Evolutionary conservation across 2,113 vertebrate species (phyloP).

Genomic region (Toxotes chatareus): DNA sequence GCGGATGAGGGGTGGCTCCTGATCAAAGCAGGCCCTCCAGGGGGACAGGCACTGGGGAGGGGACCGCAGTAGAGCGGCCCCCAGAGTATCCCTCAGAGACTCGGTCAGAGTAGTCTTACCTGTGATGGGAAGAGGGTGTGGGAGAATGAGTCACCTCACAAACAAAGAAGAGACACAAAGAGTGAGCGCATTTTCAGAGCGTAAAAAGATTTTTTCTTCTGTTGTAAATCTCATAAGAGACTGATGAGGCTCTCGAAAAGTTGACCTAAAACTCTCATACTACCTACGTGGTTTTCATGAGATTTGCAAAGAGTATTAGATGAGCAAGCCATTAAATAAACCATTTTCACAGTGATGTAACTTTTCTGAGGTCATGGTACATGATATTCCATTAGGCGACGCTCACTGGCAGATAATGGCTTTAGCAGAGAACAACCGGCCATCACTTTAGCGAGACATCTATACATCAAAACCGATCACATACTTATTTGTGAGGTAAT

Average conservation of each 20-base stretch:
- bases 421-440: conserved; percentile 62
- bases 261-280: conserved; percentile 15
- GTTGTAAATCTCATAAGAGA: background rate
- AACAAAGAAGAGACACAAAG: background rate
- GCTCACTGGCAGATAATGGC: conserved; percentile 68
- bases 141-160: background rate
- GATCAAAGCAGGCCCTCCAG: conserved; percentile 90
- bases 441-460: conserved; percentile 63
- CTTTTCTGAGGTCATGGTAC: conserved; percentile 73
- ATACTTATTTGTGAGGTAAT: conserved; percentile 72
- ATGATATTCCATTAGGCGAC: conserved; percentile 71
- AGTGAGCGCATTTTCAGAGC: background rate
- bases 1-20: conserved; percentile 88
- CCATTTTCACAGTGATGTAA: conserved; percentile 61
- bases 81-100: conserved; percentile 84
- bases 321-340: conserved; percentile 57
- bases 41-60: conserved; percentile 89
- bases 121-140: conserved; percentile 59
- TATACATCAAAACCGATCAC: conserved; percentile 67
- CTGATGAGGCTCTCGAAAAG: conserved; percentile 25
- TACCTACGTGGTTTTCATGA: conserved; percentile 27
- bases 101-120: conserved; percentile 93
- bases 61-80: conserved; percentile 86
- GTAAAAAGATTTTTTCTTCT: background rate
- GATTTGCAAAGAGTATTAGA: conserved; percentile 51